These are phyloP conservation scores for Otus sunia DNA, from an alignment of 2,113 vertebrate species.

Conservation along the genomic window DNA sequence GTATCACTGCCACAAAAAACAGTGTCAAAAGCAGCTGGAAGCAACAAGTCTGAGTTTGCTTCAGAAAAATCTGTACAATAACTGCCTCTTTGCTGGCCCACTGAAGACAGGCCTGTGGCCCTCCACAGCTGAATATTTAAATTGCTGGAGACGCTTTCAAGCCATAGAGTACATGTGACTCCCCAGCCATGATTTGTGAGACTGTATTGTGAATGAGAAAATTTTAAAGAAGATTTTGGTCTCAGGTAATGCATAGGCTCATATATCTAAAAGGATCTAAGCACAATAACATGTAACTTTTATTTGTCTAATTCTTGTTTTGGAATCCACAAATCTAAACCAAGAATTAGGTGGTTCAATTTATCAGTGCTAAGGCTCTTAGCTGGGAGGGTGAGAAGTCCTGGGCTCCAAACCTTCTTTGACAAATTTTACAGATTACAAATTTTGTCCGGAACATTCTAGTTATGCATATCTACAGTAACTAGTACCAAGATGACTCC, in stretches of 20 bases:
- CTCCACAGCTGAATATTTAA: background rate
- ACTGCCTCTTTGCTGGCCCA: background rate
- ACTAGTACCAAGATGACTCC: rapidly evolving
- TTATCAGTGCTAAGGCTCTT: background rate
- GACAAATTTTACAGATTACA: background rate
- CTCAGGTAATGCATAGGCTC: background rate
- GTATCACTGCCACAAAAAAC: background rate
- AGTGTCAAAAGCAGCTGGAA: background rate
- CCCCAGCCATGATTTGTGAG: background rate
- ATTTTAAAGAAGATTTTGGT: background rate
- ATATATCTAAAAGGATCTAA: background rate
- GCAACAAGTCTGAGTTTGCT: background rate
- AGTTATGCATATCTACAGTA: background rate
- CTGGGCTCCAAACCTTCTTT: background rate
- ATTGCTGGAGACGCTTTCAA: background rate
- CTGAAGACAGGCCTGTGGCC: background rate
- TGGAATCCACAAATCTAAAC: background rate
- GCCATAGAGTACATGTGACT: background rate
- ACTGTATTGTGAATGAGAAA: background rate
- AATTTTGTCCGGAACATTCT: background rate
- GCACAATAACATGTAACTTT: background rate
- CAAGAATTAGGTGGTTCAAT: background rate
- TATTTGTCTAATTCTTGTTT: background rate
- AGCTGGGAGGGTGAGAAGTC: background rate
- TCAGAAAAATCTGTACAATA: background rate